Conservation (phyloP, 2,113 vertebrate genomes). For the Oryzias melastigma region DNA sequence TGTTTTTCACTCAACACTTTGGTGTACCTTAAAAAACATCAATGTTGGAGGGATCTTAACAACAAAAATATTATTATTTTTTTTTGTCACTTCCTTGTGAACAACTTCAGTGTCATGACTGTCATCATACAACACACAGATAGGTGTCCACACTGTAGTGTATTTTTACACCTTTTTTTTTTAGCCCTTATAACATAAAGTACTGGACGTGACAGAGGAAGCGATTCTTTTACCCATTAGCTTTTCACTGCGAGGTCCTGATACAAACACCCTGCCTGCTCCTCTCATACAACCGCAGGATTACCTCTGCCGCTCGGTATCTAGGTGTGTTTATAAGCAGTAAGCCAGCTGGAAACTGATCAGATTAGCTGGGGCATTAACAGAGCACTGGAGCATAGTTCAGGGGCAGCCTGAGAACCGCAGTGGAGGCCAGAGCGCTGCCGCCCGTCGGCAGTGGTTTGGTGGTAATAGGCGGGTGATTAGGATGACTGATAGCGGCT, state of each 20-base stretch:
- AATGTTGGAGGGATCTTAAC: no score
- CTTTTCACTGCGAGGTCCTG: slow-evolving; percentile 22
- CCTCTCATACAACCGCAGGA: slow-evolving; percentile 29
- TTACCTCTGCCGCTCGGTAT: slow-evolving; percentile 44
- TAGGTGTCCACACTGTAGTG: neutral
- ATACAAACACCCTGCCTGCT: slow-evolving; percentile 17
- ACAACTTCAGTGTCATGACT: no score
- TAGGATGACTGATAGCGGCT: slow-evolving; percentile 45
- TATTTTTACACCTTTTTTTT: no score
- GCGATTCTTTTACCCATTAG: neutral
- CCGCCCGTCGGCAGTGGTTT: slow-evolving; percentile 21
- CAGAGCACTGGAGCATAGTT: slow-evolving; percentile 45
- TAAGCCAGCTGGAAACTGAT: slow-evolving; percentile 56
- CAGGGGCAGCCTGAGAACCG: slow-evolving; percentile 43
- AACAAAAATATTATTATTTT: no score
- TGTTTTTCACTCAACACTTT: no score
- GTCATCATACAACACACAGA: slow-evolving; percentile 21
- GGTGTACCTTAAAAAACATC: neutral
- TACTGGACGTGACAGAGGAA: no score
- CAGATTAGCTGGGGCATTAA: slow-evolving; percentile 62
- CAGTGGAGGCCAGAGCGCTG: slow-evolving; percentile 14
- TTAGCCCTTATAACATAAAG: no score
- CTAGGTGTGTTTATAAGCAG: slow-evolving; percentile 56
- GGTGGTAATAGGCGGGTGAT: slow-evolving; percentile 26
- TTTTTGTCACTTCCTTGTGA: no score